Conservation (phyloP, 2,113 vertebrate genomes). For the Dryoscopus gambensis region DNA sequence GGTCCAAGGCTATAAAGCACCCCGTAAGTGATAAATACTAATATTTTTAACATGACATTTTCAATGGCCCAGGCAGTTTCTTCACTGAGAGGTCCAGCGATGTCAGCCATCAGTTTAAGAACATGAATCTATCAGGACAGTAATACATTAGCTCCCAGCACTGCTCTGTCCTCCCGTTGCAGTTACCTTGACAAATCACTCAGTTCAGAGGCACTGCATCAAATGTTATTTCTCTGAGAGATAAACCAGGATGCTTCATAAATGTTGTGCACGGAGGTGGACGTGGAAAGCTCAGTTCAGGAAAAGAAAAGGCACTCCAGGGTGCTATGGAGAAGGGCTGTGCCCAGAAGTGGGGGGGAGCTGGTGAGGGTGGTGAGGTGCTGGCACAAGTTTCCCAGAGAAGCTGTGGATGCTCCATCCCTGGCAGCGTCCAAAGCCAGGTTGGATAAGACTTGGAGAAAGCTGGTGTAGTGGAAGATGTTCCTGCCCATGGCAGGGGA, state of each 20-base stretch:
- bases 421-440: neutral
- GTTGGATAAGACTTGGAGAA: neutral
- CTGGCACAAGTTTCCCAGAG: neutral
- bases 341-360: neutral
- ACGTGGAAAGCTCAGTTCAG: neutral
- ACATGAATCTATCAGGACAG: constrained; percentile 31
- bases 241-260: constrained; percentile 3
- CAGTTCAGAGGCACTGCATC: neutral
- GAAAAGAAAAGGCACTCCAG: neutral
- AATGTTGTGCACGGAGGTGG: neutral
- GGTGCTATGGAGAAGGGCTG: neutral
- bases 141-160: constrained; percentile 40
- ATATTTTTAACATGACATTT: constrained; percentile 1
- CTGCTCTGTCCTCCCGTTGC: neutral
- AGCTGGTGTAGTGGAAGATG: neutral
- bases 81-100: neutral
- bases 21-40: neutral
- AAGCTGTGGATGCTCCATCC: neutral
- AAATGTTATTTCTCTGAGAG: neutral
- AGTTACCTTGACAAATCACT: constrained; percentile 55
- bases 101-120: constrained; percentile 38
- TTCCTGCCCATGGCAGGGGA: neutral
- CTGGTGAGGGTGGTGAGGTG: neutral
- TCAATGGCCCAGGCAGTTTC: neutral
- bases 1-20: neutral